Evolutionary conservation across 2,888 invertebrate species (phyloP).

Genomic region (Pycnomerus fuliginosus): DNA sequence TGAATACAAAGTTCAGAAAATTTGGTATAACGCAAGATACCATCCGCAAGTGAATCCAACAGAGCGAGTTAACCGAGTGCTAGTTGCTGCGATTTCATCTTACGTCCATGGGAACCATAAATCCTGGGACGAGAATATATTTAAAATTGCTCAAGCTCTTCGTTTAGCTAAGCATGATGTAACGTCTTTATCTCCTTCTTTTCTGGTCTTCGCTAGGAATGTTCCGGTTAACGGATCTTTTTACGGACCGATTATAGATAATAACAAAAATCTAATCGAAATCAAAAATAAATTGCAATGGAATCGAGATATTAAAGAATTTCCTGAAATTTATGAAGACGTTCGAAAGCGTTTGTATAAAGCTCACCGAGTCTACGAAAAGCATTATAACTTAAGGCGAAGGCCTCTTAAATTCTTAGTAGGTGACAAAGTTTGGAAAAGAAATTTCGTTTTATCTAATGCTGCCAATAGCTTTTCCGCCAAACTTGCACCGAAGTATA

Average conservation of each 20-base stretch:
- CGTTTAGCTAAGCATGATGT: background rate
- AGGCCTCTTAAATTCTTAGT: background rate
- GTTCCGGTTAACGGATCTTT: background rate
- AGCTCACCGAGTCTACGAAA: background rate
- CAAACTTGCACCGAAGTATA: background rate
- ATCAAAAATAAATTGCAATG: too few relatives aligned
- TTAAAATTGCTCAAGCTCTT: background rate
- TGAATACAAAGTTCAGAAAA: conserved; percentile 25
- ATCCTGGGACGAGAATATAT: background rate
- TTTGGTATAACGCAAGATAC: conserved; percentile 33
- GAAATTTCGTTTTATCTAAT: background rate
- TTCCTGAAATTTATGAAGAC: background rate
- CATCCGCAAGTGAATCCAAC: conserved; percentile 42
- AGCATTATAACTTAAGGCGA: background rate
- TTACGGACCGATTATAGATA: background rate
- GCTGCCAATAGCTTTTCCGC: background rate
- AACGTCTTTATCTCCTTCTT: background rate
- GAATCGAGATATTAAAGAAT: too few relatives aligned
- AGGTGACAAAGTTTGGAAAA: background rate
- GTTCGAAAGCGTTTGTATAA: background rate
- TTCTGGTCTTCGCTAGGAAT: background rate
- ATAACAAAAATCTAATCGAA: background rate
- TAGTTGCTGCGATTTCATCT: background rate
- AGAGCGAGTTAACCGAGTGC: conserved; percentile 23
- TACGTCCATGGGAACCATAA: background rate